Evolutionary conservation across 2,113 vertebrate genomes (phyloP), one percentile per base, ranked within the genome.

Genomic region (Anoplopoma fimbria): DNA sequence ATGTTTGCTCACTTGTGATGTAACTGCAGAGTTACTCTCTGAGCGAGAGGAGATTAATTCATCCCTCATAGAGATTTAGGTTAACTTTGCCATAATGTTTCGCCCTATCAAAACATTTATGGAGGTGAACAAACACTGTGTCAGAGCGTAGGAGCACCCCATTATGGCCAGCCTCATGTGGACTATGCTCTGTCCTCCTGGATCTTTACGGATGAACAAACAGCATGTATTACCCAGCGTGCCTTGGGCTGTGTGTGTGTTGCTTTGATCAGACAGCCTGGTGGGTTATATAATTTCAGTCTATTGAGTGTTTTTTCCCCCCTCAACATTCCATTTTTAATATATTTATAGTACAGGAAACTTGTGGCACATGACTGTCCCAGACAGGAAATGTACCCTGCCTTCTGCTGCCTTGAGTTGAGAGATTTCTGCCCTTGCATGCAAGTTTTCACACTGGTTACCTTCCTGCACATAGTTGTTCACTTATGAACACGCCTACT

Each of bases 311-410:
- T 57, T 51, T 0, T 21, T 25, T 21, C 51, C 58, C 33, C 25
- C 17, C 53, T 60, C 69, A 74, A 77, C 91, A 92, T 93, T 92
- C 90, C 89, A 91, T 86, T 83, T 89, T 90, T 87, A 55, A 65
- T 85, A 42, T 93, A 91, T 93, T 92, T 87, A 88, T 90, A 91
- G 87, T 88, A 87, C 88, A 91, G 91, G 91, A 92, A 94, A 87
- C 85, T 33, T 79, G 82, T 91, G 86, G 89, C 90, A 92, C 88
- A 89, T 91, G 82, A 82, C 68, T 79, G 40, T 89, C 74, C 78
- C 65, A 68, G 77, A 87, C 84, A 92, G 91, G 89, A 93, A 90
- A 79, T 69, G 70, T 77, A 72, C 68, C 58, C 85, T 62, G 68
- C 79, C 71, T 84, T 83, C 69, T 84, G 72, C 71, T 40, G 65